These are phyloP conservation scores for Euthynnus affinis DNA, from an alignment of 2,797 vertebrate species.

Conservation along the genomic window DNA sequence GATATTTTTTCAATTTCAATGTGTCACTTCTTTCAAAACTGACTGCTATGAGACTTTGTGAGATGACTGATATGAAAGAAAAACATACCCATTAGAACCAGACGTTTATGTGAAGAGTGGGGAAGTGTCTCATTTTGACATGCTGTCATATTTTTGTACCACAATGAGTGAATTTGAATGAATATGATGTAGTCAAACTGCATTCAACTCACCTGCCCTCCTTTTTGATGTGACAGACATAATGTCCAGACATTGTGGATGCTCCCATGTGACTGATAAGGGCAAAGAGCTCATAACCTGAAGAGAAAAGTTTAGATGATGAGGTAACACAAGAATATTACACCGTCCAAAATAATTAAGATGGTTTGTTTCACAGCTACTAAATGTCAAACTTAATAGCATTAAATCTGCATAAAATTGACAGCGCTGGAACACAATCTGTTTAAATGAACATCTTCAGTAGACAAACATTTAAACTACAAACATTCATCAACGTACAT, in stretches of 20 bases:
- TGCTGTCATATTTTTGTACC: neutral
- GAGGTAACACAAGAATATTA: neutral
- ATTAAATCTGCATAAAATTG: no score
- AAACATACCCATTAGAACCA: neutral
- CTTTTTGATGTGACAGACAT: constrained; percentile 98
- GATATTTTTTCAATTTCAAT: constrained; percentile 21
- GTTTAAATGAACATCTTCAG: neutral
- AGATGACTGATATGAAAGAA: neutral
- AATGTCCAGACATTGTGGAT: constrained; percentile 99
- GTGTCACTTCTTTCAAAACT: neutral
- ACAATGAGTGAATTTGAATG: neutral
- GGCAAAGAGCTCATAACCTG: constrained; percentile 96
- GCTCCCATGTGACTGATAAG: constrained; percentile 99
- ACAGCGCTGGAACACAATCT: neutral
- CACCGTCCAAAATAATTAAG: neutral
- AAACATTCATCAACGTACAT: neutral
- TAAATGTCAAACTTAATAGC: neutral
- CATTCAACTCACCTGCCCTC: constrained; percentile 92
- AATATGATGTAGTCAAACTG: neutral
- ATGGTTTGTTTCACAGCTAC: neutral
- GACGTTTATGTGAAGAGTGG: neutral
- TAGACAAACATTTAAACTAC: neutral
- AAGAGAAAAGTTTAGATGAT: constrained; percentile 20
- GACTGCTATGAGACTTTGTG: neutral
- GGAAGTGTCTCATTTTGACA: neutral